These are phyloP conservation scores for Gallinago solitaria DNA, from an alignment of 2,797 vertebrate species.

Conservation along the genomic window DNA sequence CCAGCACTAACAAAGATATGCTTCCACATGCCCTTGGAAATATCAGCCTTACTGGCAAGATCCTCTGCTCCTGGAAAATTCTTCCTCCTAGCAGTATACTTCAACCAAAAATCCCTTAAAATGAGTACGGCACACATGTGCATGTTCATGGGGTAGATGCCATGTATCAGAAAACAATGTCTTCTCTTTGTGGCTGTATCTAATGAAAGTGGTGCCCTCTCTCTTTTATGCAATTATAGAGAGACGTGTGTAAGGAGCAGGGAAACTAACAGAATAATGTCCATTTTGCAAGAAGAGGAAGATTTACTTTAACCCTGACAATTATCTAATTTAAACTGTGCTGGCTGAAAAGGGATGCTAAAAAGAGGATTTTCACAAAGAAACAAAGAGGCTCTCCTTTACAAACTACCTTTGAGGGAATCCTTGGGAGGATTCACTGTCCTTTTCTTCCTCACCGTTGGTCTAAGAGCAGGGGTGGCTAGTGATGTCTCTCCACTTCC, in stretches of 20 bases:
- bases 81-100: background rate
- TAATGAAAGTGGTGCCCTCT: background rate
- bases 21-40: background rate
- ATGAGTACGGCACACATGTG: rapidly evolving
- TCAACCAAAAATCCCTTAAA: background rate
- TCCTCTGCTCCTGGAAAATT: background rate
- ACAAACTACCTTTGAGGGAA: background rate
- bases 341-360: background rate
- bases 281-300: background rate
- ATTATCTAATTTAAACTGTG: background rate
- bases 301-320: background rate
- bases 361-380: background rate
- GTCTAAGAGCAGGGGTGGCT: background rate
- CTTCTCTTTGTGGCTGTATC: too few species aligned
- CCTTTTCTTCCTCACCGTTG: background rate
- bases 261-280: background rate
- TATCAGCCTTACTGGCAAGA: background rate
- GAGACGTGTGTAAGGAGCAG: background rate
- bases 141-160: rapidly evolving
- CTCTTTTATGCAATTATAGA: background rate
- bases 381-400: background rate
- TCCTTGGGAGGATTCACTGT: background rate
- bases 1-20: background rate
- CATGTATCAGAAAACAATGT: rapidly evolving
- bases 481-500: background rate